phyloP scores from a whole-genome alignment of 2,888 invertebrate species.

The Scrobipalpa costella region DNA sequence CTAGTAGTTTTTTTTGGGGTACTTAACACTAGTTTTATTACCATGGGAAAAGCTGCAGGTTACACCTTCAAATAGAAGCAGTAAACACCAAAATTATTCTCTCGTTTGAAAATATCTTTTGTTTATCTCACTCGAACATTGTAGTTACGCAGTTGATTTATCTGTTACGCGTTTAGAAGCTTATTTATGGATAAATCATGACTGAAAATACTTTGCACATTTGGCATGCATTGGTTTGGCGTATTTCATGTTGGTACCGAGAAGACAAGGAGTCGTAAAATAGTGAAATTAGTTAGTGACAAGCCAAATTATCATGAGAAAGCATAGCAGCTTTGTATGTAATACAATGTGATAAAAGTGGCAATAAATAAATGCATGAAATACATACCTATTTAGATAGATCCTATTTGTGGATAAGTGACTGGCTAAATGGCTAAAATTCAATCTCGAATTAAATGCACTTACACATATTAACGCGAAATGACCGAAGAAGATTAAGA shows the following conservation, averaged over 20 bases:
- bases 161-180: conserved; percentile 6
- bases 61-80: background rate
- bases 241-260: background rate
- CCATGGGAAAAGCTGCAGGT: too few relatives aligned
- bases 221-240: conserved; percentile 4
- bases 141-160: conserved; percentile 37
- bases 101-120: conserved; percentile 30
- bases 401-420: too few relatives aligned
- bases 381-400: too few relatives aligned
- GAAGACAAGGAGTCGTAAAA: too few relatives aligned
- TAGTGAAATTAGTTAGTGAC: too few relatives aligned
- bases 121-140: conserved; percentile 43
- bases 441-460: too few relatives aligned
- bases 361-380: too few relatives aligned
- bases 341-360: too few relatives aligned
- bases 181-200: conserved; percentile 6
- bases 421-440: too few relatives aligned
- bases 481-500: background rate
- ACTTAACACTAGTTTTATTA: too few relatives aligned
- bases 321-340: background rate
- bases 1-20: too few relatives aligned
- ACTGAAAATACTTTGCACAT: conserved; percentile 10
- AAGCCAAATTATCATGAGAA: background rate
- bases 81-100: conserved; percentile 1
- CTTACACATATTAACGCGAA: background rate